Conservation (phyloP, 1,140 invertebrate species). For the Anastrepha obliqua region DNA sequence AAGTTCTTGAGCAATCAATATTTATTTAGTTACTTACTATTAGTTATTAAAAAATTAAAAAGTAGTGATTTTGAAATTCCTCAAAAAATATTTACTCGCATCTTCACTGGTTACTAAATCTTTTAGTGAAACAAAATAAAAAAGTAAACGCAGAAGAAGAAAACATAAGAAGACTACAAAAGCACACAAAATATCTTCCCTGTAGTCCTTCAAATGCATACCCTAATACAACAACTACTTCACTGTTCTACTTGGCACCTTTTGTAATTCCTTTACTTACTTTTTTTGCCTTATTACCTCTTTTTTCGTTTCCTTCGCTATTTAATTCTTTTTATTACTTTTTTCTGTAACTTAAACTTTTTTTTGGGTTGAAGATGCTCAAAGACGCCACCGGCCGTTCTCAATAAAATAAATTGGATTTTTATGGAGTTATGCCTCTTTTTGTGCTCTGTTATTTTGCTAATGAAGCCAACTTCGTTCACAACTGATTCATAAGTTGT, state of each 20-base stretch:
- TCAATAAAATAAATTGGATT: neutral
- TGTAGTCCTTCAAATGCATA: no score
- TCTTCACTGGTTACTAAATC: no score
- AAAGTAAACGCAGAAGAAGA: no score
- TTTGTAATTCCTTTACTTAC: neutral
- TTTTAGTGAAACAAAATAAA: no score
- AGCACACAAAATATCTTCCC: no score
- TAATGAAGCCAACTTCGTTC: neutral
- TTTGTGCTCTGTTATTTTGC: conserved; percentile 7
- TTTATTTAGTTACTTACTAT: no score
- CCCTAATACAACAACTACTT: no score
- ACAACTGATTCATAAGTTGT: conserved; percentile 13
- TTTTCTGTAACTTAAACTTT: neutral
- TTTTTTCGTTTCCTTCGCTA: neutral
- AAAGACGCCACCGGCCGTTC: neutral
- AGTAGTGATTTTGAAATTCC: no score
- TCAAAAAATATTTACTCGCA: no score
- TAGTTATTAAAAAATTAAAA: no score
- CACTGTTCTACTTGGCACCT: neutral
- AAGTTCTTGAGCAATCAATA: no score
- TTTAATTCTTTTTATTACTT: neutral
- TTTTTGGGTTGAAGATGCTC: neutral
- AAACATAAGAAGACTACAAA: no score
- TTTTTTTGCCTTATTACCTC: neutral
- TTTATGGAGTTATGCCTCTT: conserved; percentile 9